These are phyloP conservation scores for Stenolophus ochropezus DNA, from an alignment of 2,888 invertebrate species.

Conservation along the genomic window DNA sequence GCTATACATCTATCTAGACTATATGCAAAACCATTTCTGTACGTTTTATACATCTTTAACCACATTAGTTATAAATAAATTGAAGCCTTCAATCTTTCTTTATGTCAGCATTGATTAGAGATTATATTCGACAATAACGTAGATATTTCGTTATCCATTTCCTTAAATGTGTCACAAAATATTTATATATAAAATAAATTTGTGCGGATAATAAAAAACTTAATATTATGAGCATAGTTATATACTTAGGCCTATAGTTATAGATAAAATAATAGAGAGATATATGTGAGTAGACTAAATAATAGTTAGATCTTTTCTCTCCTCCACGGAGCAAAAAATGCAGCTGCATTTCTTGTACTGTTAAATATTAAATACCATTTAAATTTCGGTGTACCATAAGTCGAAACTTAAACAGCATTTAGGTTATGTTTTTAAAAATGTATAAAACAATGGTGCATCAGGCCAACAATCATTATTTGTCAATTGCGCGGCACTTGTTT, in stretches of 20 bases:
- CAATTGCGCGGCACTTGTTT: conserved; percentile 43
- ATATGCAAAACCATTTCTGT: conserved; percentile 46
- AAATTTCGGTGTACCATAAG: conserved; percentile 11
- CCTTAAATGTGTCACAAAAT: too few relatives aligned
- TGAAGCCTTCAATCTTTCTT: too few relatives aligned
- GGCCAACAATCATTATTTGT: conserved; percentile 43
- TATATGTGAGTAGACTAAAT: too few relatives aligned
- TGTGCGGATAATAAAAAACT: not conserved
- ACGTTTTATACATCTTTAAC: conserved; percentile 6
- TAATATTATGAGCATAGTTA: not conserved
- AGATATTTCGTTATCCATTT: too few relatives aligned
- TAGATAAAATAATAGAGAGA: too few relatives aligned
- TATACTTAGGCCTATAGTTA: not conserved
- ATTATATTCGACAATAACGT: too few relatives aligned
- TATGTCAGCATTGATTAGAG: too few relatives aligned
- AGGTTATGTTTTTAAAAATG: not conserved
- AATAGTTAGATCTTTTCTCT: too few relatives aligned
- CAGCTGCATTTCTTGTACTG: too few relatives aligned
- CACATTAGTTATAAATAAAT: conserved; percentile 12
- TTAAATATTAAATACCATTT: not conserved
- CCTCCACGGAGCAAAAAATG: too few relatives aligned
- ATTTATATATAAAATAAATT: not conserved
- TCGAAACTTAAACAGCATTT: conserved; percentile 17
- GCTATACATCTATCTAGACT: conserved; percentile 54
- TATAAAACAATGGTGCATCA: conserved; percentile 40